These are phyloP conservation scores for Myotis daubentonii DNA, from an alignment of 2,797 vertebrate species.

Conservation along the genomic window DNA sequence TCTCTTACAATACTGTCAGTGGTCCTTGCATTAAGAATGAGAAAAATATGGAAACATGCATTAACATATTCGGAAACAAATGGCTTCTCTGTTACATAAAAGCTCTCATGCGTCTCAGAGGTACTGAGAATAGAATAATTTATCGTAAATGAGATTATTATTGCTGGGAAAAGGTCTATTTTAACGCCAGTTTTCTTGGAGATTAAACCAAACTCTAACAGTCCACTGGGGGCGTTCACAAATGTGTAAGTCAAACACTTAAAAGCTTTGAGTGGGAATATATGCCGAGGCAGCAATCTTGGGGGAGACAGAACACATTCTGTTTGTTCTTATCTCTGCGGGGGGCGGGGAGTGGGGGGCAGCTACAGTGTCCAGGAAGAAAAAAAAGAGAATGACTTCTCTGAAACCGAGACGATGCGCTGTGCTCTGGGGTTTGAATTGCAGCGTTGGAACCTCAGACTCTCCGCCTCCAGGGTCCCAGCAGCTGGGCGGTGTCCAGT, in stretches of 20 bases:
- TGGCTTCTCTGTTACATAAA: constrained; percentile 82
- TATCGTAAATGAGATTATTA: constrained; percentile 86
- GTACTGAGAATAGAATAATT: constrained; percentile 84
- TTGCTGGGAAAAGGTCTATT: constrained; percentile 85
- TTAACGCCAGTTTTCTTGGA: constrained; percentile 82
- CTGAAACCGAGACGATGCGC: constrained; percentile 65
- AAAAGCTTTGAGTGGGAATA: constrained; percentile 76
- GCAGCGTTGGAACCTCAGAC: neutral
- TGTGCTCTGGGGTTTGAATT: constrained; percentile 37
- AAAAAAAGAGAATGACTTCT: constrained; percentile 3
- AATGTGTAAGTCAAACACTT: constrained; percentile 68
- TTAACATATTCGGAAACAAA: constrained; percentile 82
- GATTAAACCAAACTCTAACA: constrained; percentile 75
- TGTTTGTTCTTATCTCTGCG: constrained; percentile 51
- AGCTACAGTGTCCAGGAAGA: constrained; percentile 32
- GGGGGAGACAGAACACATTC: constrained; percentile 40
- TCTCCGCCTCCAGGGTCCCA: neutral
- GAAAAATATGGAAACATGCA: constrained; percentile 77
- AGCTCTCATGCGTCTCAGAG: constrained; percentile 83
- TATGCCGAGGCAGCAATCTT: constrained; percentile 68
- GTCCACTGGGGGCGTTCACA: constrained; percentile 69
- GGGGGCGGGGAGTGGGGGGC: neutral
- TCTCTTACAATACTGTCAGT: constrained; percentile 63
- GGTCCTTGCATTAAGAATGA: constrained; percentile 77
- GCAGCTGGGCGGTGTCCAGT: constrained; percentile 44